Base-by-base conservation (phyloP, 1,140 invertebrate genomes). In the Ceratina japonica region DNA sequence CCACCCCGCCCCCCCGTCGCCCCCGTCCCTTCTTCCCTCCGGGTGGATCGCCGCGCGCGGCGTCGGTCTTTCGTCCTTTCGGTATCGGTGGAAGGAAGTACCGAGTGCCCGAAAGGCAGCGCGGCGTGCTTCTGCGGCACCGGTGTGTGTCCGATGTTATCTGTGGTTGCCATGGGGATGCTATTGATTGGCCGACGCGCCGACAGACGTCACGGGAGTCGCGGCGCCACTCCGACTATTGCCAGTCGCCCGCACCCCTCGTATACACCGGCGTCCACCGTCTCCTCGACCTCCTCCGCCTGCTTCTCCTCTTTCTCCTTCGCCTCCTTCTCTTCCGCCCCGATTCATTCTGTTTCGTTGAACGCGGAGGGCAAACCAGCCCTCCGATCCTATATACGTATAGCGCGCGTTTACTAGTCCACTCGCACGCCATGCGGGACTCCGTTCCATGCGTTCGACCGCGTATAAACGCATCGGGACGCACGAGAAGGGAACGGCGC, bases 161-260 rank as follows among this genome's bases (percentile, higher is more conserved):
- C 92, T 92, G 92, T 92, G 91, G 92, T 93, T 93, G 91, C 91
- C 91, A 93, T 93, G 91, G 92, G 90, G 89, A 93, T 93, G 89
- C 91, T 93, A 93, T 93, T 92, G 92, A 92, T 93, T 93, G 91
- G 91, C 91, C 91, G 86, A 91, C 91, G 91, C 91, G 91, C 92
- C 92, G 91, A 93, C 91, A 92, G 92, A 92, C 92, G 91, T 93
- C 92, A 93, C 91, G 91, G 90, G 92, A 90, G 91, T 92, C 91
- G 91, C 88, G 91, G 91, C 91, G 91, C 91, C 91, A 90, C 91
- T 92, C 88, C 87, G 90, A 91, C 91, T 92, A 91, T 91, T 91
- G 90, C 90, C 86, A 81, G 77, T 85, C 87, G 70, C 81, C 82
- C 70, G 49, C 75, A 27, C 81, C 78, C 66, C 72, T 69, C 75